Conservation (phyloP, 2,113 vertebrate genomes). For the Geothlypis trichas region DNA sequence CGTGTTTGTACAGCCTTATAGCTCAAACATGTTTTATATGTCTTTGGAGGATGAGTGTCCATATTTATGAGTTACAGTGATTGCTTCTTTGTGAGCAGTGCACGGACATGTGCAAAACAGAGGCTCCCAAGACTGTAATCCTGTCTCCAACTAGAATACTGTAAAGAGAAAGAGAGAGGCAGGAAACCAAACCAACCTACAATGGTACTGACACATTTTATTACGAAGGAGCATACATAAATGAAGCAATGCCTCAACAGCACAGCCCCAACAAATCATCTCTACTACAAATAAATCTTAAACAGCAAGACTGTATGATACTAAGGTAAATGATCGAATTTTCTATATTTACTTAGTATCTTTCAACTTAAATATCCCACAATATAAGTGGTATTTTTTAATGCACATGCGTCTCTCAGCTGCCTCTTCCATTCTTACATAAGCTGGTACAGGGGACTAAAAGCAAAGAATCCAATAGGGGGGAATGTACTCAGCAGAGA, state of each 20-base stretch:
- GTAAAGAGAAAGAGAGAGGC: not conserved
- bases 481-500: not conserved
- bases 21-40: conserved; percentile 64
- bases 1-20: conserved; percentile 59
- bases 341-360: not conserved
- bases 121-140: conserved; percentile 30
- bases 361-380: not conserved
- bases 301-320: not conserved
- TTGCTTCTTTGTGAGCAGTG: conserved; percentile 33
- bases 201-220: not conserved
- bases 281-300: not conserved
- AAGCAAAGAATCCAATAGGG: not conserved
- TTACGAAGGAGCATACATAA: not conserved
- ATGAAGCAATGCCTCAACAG: not conserved
- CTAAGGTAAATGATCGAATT: not conserved
- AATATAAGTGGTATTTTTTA: not conserved
- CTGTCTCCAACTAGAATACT: not conserved
- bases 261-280: not conserved
- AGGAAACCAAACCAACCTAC: not conserved
- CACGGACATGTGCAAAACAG: conserved; percentile 47
- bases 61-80: conserved; percentile 57
- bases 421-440: not conserved
- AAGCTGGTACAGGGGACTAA: not conserved
- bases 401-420: not conserved
- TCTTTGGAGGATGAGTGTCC: conserved; percentile 50